Base-by-base conservation (phyloP, 2,113 vertebrate genomes). In the Coryphaenoides rupestris region DNA sequence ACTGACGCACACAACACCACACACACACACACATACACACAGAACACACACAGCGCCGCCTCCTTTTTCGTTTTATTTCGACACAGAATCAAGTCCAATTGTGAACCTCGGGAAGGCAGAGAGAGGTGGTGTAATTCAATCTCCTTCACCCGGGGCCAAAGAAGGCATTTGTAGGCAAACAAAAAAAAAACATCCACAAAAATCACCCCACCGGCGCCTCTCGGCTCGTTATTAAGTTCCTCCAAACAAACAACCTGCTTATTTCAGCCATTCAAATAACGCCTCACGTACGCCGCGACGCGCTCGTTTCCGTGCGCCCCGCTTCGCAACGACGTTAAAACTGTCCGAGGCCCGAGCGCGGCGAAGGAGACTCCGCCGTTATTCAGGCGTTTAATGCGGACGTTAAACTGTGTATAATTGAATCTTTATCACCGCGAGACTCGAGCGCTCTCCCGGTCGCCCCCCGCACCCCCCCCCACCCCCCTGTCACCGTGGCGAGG, bases 401-500 rank as follows among this genome's bases (percentile, higher is more conserved):
- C 56, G 70, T 72, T 66, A 63, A 67, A 62, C 63, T 58, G 53
- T 40, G 53, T 26, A 23, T 69, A 54, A 15, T 22, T 19, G 21
- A 61, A 59, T 64, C 19, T 19, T n/a, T 63, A 63, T 68, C 58
- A 65, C 28, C 60, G n/a, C 19, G 45, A 47, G 26, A 3, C 12
- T 40, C 33, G 33, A 40, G 33, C 9, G 33, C 33, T 12, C 33
- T 40, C 5, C 5, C 9, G 9, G 40, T 62, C n/a, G 19, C 60
- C 28, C n/a, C 3, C 60, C 28, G 14, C 21, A 21, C 46, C 24
- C 57, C 67, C 65, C 74, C 62, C 55, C 68, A 62, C 76, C 72
- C 75, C 60, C 64, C 40, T 66, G 65, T 64, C 59, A 60, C 66
- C 28, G 17, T n/a, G n/a, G n/a, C n/a, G 56, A 56, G 49, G 57